Evolutionary conservation across 1,140 invertebrate genomes (phyloP), one percentile per base, ranked within the genome.

Genomic region (Pseudomyrmex sp.): DNA sequence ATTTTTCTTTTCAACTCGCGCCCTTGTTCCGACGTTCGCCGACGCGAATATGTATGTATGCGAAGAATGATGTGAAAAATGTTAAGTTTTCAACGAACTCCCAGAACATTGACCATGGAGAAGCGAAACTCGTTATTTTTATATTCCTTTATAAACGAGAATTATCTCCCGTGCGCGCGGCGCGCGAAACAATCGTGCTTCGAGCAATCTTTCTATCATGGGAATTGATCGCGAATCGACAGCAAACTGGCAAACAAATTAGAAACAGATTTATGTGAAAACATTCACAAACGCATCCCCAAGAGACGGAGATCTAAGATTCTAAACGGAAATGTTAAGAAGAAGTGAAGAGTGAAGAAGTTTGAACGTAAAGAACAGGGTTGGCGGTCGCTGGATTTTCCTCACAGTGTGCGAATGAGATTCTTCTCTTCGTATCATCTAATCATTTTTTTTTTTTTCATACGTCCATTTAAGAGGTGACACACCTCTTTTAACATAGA

Each of bases 361-460:
- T 9, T 10, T 15, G 9, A 18, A 18, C 0, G 10, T 15, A 2
- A 15, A 59, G 48, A 23, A 46, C 15, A 20, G 8, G 7, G 15
- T 18, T 44, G 18, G 9, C 12, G 5, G 35, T 35, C 35, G 5
- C 5, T 35, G 35, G 35, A 35, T 35, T 35, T 35, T 35, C 5
- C 26, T 35, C 4, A 0, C 5, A 35, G 3, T 35, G 3, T 35
- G 26, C 26, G 26, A 1, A 15, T 46, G 44, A 50, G 7, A 68
- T 69, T 18, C 15, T 23, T 35, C 5, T 35, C 46, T 59, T 46
- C 13, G 13, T 15, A 61, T 4, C 46, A n/a, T 44, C 23, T 18
- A 13, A 48, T 35, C 23, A 61, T 48, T 50, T 75, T 13, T 50
- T 75, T 50, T 75, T 13, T 52, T 0, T 26, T 75, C 8, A 56